phyloP scores from a whole-genome alignment of 2,113 vertebrate genomes.

The Oryctolagus cuniculus region mOryCun1.1 NC_091443.1:59577501-59578000 shows the following conservation, averaged over 20 bases:
- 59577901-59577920: not conserved
- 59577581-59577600: conserved; percentile 55
- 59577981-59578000: conserved; percentile 1
- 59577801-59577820: not conserved
- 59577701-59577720: conserved; percentile 29
- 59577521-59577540: conserved; percentile 32
- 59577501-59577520: conserved; percentile 24
- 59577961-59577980: conserved; percentile 50
- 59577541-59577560: conserved; percentile 41
- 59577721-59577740: conserved; percentile 7
- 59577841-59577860: not conserved
- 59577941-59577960: conserved; percentile 16
- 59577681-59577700: not conserved
- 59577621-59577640: conserved; percentile 39
- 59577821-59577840: not conserved
- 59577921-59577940: conserved; percentile 17
- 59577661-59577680: not conserved
- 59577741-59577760: not conserved
- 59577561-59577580: conserved; percentile 31
- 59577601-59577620: conserved; percentile 62
- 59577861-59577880: conserved; percentile 42
- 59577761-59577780: conserved; percentile 50
- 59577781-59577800: not conserved
- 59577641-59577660: not conserved
- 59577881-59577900: not conserved